A percentile compares a stretch with the other conserved stretches of the same genome.
Evolutionary conservation across 2,888 invertebrate species (phyloP).

Genomic region (Lithophane socia): DNA sequence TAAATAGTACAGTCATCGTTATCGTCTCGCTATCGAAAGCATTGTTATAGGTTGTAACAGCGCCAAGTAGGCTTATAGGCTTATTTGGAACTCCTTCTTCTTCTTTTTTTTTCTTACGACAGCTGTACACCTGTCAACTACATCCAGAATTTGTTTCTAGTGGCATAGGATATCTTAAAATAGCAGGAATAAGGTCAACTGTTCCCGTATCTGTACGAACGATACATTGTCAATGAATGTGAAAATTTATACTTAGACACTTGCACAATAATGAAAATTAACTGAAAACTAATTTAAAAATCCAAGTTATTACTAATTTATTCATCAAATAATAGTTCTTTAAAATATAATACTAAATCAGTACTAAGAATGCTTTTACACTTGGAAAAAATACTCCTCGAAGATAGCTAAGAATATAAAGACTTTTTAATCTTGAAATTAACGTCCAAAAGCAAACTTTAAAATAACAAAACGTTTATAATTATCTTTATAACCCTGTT

Average conservation of each 20-base stretch:
- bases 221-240: background rate
- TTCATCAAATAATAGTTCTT: constrained; percentile 30
- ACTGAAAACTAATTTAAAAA: background rate
- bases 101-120: background rate
- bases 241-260: background rate
- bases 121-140: background rate
- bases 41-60: background rate
- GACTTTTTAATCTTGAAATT: constrained; percentile 9
- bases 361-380: constrained; percentile 29
- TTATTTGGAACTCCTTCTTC: background rate
- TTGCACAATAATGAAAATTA: background rate
- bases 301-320: constrained; percentile 41
- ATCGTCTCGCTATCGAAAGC: constrained; percentile 3
- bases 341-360: constrained; percentile 26
- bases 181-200: constrained; percentile 4
- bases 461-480: constrained; percentile 19
- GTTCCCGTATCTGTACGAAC: background rate
- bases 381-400: background rate
- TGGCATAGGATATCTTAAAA: background rate
- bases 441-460: constrained; percentile 16
- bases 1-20: background rate
- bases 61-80: background rate
- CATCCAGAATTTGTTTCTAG: background rate
- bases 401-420: background rate
- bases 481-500: constrained; percentile 46